phyloP scores from a whole-genome alignment of 2,797 vertebrate genomes.

The Petrocephalus schoutedeni region DNA sequence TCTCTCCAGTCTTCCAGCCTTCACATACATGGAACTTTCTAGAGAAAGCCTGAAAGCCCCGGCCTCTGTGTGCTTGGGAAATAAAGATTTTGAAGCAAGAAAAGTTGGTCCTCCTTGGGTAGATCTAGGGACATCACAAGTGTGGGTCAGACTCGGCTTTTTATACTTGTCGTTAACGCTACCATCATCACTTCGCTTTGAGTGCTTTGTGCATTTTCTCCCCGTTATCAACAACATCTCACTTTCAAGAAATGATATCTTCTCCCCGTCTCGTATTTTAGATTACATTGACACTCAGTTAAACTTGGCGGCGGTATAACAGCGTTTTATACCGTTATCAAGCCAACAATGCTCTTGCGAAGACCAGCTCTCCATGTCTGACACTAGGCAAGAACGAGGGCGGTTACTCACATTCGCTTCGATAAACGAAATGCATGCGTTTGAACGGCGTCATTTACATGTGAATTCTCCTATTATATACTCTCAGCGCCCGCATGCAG shows the following conservation, averaged over 20 bases:
- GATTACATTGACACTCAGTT: neutral
- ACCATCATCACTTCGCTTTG: neutral
- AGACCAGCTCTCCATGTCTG: neutral
- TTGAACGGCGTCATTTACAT: neutral
- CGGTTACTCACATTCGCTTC: neutral
- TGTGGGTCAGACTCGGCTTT: neutral
- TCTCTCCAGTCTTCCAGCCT: neutral
- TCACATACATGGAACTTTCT: neutral
- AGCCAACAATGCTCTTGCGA: neutral
- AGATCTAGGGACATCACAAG: neutral
- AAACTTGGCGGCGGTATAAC: neutral
- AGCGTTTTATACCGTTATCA: neutral
- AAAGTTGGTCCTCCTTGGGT: neutral
- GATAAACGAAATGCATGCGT: neutral
- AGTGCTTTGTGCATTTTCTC: neutral
- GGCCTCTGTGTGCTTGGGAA: neutral
- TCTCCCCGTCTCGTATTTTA: neutral
- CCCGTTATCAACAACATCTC: neutral
- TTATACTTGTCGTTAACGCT: neutral
- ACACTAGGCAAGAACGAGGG: neutral
- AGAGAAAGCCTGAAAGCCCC: neutral
- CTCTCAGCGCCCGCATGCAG: neutral
- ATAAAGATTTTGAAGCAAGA: neutral
- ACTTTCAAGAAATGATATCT: neutral
- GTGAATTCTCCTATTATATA: neutral